These are phyloP conservation scores for Melipona bicolor DNA, from an alignment of 2,888 invertebrate genomes.

Conservation along the genomic window DNA sequence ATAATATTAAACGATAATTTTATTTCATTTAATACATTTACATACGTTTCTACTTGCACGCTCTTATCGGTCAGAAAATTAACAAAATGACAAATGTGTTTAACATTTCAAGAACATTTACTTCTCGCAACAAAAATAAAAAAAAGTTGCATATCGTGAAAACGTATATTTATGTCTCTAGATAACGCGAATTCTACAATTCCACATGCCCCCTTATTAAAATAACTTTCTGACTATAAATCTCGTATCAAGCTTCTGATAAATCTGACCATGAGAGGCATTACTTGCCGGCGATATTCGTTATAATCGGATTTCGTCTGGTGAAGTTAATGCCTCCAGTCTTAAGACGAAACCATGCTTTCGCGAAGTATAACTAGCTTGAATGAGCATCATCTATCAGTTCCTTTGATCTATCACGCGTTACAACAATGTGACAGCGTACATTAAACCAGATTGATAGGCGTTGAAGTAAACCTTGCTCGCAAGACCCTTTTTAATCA, in stretches of 20 bases:
- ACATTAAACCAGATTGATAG: conserved; percentile 13
- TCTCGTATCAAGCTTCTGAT: neutral
- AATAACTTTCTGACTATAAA: neutral
- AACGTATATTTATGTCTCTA: neutral
- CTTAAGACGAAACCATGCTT: neutral
- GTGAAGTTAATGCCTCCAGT: neutral
- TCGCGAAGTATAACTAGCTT: conserved; percentile 1
- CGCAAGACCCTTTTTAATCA: neutral
- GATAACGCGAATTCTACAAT: neutral
- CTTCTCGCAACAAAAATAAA: neutral
- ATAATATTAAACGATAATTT: too few species aligned
- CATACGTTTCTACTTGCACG: neutral
- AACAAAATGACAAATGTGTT: neutral
- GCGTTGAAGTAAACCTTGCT: neutral
- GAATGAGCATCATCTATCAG: neutral
- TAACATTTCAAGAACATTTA: neutral
- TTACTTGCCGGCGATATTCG: neutral
- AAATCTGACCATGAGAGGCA: conserved; percentile 2
- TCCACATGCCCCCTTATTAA: neutral
- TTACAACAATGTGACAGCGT: conserved; percentile 7
- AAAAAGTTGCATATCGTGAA: neutral
- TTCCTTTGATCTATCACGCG: conserved; percentile 22
- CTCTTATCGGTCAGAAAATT: neutral
- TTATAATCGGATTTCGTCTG: conserved; percentile 10
- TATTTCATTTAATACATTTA: neutral